Percentiles rank a stretch among this genome's conserved stretches.
Conservation (phyloP, 2,113 vertebrate genomes). For the Mungos mungo region DNA sequence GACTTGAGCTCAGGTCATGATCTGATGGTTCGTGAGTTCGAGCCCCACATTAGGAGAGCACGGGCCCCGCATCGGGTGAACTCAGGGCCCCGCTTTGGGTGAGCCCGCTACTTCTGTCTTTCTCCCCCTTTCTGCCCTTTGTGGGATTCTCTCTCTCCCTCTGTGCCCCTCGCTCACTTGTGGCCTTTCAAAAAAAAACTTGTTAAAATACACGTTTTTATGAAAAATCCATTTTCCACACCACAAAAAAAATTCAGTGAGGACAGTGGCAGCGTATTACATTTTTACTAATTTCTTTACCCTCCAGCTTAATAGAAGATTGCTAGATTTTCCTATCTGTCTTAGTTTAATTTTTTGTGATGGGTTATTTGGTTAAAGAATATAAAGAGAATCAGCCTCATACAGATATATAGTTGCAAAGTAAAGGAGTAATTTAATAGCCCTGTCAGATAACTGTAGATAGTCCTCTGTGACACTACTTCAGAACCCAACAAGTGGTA, state of each 20-base stretch:
- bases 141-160: no score
- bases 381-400: neutral
- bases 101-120: no score
- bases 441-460: neutral
- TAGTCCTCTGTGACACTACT: neutral
- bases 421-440: neutral
- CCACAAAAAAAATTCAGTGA: neutral
- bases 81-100: no score
- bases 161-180: no score
- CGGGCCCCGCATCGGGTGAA: no score
- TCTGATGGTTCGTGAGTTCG: no score
- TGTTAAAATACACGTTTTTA: neutral
- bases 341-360: neutral
- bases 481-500: neutral
- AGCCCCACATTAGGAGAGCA: no score
- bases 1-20: no score
- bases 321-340: neutral
- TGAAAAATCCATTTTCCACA: neutral
- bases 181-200: neutral
- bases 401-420: neutral
- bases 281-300: conserved; percentile 12
- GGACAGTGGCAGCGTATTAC: neutral
- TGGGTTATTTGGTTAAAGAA: neutral
- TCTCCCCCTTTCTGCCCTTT: no score
- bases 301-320: neutral